Percentiles rank a stretch among this genome's conserved stretches.
These are phyloP conservation scores for Stictonetta naevosa DNA, from an alignment of 2,113 vertebrate genomes.

Conservation along the genomic window DNA sequence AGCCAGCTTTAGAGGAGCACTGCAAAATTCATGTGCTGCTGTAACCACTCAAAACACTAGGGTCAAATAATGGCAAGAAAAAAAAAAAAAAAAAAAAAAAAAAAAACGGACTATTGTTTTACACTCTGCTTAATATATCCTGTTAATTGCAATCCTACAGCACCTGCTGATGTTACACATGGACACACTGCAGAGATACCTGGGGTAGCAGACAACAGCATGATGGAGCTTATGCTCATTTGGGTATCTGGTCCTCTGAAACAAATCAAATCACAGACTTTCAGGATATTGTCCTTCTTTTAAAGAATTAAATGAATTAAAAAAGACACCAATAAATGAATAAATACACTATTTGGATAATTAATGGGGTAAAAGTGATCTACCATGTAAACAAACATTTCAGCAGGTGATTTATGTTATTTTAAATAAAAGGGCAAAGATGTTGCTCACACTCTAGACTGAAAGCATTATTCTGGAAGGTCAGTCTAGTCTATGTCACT, in stretches of 20 bases:
- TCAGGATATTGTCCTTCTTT: neutral
- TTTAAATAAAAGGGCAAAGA: neutral
- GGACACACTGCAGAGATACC: neutral
- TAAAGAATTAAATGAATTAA: neutral
- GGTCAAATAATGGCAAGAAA: neutral
- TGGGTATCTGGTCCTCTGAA: neutral
- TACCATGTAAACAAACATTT: neutral
- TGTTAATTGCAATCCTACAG: neutral
- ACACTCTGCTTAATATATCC: neutral
- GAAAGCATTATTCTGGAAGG: neutral
- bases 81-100: neutral
- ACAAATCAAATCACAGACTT: neutral
- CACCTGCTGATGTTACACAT: neutral
- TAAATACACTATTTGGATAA: rapidly evolving
- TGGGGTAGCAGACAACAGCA: neutral
- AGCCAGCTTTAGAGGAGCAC: neutral
- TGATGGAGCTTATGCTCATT: rapidly evolving
- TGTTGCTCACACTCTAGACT: neutral
- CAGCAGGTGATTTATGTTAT: neutral
- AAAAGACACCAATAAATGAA: neutral
- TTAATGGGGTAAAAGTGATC: neutral
- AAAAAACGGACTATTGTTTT: neutral
- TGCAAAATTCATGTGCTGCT: neutral
- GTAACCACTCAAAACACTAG: neutral
- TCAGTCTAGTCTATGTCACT: neutral